Evolutionary conservation across 2,888 invertebrate species (phyloP), one percentile per base, ranked within the genome.

Genomic region (Melinopterus prodromus): DNA sequence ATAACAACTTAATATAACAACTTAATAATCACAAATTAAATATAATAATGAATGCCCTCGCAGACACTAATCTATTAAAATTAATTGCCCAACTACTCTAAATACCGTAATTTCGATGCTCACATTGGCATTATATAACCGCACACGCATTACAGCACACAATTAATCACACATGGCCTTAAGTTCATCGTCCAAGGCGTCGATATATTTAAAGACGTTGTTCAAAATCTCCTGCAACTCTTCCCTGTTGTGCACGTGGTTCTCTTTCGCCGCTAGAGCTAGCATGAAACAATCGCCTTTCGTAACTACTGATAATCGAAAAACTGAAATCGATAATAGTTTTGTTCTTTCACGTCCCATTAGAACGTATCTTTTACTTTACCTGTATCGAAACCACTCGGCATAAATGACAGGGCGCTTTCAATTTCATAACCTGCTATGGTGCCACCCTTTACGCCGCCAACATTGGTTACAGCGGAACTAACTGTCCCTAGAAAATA

Each of bases 271-370:
- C 2, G 36, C 9, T n/a, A 74, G 74, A n/a, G 74, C 74, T 6
- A 74, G 37, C 37, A 36, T 35, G 37, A 74, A 74, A 2, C 74
- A 37, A 74, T 74, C 74, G n/a, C 74, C 74, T 74, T 74, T 74
- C 35, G 74, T 26, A n/a, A 74, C 35, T 74, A 74, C 37, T 12
- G 74, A 74, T 9, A 74, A 35, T 74, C 74, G 35, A 36, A 74
- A 74, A 74, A n/a, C 74, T 74, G 14, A 9, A 26, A 74, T 1
- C 0, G 5, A 53, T 53, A 53, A 12, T 9, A 53, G 12, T 53
- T 26, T 26, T 2, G 3, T 26, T 26, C 3, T 1, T 2, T 26
- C 26, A 26, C 26, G n/a, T n/a, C n/a, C n/a, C n/a, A n/a, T n/a
- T n/a, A n/a, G n/a, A n/a, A n/a, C n/a, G n/a, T n/a, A n/a, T n/a